Evolutionary conservation across 2,113 vertebrate genomes (phyloP), one percentile per base, ranked within the genome.

Genomic region (Blennius ocellaris): DNA sequence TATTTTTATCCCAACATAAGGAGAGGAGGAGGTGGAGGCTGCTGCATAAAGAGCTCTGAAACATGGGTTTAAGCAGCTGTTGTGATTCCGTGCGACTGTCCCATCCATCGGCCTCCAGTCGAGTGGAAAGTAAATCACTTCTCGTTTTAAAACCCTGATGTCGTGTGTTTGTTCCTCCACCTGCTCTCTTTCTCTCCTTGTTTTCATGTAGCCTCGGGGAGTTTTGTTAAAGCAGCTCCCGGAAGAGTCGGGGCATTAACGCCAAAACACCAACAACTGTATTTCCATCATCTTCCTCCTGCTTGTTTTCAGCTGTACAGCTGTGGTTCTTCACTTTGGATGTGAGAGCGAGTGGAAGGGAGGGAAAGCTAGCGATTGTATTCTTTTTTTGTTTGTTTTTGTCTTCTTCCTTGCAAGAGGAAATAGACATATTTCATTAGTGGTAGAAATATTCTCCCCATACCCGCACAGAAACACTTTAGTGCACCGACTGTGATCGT

Each of bases 401-500:
- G 9, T 85, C 30, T 80, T 70, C 44, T 7, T 9, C n/a, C 57
- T 78, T 74, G 48, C 78, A 41, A 61, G n/a, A 45, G 41, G 62
- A 52, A 30, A 30, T n/a, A 75, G 53, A 76, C 52, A 66, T 69
- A 47, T 87, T 84, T 86, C 16, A 84, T 80, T 69, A 51, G 39
- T 68, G 69, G 58, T 58, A 69, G 37, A 59, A 73, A 80, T 66
- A 62, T 77, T 73, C 73, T 67, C 59, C 72, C 21, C 21, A 30
- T 30, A 30, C 21, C 21, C 21, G 21, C 21, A 30, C 21, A 30
- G 21, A 70, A 82, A 51, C 72, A 71, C 73, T 82, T 82, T 61
- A 49, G 54, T 66, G 51, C 73, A 69, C 82, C 84, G 66, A 82
- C 85, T 82, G 83, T 76, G 76, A 87, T 79, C 69, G 38, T 87